A percentile compares a stretch with the other conserved stretches of the same genome.
phyloP scores from a whole-genome alignment of 2,888 invertebrate genomes.

The Limnephilus rhombicus region DNA sequence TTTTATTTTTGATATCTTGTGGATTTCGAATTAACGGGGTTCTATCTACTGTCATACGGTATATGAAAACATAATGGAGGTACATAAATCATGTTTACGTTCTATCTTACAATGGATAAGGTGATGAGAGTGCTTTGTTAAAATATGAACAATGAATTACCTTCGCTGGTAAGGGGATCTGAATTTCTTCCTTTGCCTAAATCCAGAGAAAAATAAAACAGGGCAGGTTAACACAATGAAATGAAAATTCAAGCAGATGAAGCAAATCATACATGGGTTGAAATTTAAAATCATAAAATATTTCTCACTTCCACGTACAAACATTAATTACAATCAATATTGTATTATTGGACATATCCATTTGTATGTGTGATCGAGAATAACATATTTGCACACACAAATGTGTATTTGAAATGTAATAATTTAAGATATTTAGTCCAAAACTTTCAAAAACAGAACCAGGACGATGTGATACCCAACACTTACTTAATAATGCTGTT shows the following conservation, averaged over 20 bases:
- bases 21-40: too few relatives aligned
- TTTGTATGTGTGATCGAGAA: background rate
- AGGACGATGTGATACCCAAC: too few relatives aligned
- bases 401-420: background rate
- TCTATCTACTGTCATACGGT: too few relatives aligned
- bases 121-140: conserved; percentile 46
- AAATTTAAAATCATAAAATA: conserved; percentile 9
- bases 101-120: conserved; percentile 10
- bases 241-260: conserved; percentile 63
- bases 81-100: background rate
- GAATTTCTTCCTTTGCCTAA: conserved; percentile 84
- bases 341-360: background rate
- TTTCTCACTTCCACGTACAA: conserved; percentile 51
- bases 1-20: too few relatives aligned
- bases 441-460: background rate
- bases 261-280: conserved; percentile 45
- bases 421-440: background rate
- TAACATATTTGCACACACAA: background rate
- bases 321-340: background rate
- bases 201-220: conserved; percentile 67
- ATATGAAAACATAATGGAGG: background rate
- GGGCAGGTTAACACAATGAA: conserved; percentile 66
- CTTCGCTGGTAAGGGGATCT: conserved; percentile 84
- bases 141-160: conserved; percentile 75
- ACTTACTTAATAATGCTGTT: too few relatives aligned